A percentile compares a stretch with the other conserved stretches of the same genome.
phyloP scores from a whole-genome alignment of 2,888 invertebrate genomes.

The Azorinus chamasolen region DNA sequence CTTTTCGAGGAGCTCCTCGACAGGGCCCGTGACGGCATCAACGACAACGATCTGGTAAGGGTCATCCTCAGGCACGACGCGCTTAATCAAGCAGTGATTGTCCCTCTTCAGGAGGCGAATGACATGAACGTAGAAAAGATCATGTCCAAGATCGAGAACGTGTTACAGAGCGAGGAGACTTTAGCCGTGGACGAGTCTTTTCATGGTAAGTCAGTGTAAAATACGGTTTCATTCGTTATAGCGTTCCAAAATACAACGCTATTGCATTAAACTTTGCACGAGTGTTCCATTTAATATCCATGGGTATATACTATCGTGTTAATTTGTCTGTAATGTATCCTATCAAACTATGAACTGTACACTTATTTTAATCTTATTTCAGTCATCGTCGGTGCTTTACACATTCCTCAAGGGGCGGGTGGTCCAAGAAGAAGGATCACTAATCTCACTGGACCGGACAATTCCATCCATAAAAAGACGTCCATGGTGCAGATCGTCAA shows the following conservation, averaged over 20 bases:
- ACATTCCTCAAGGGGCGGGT: slow-evolving; percentile 16
- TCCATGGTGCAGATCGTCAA: slow-evolving; percentile 16
- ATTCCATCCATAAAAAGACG: slow-evolving; percentile 22
- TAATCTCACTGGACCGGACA: slow-evolving; percentile 16
- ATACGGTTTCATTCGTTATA: too few species aligned
- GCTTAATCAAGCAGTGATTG: slow-evolving; percentile 14
- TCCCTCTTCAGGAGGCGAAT: too few species aligned
- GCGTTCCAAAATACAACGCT: too few species aligned
- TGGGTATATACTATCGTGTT: too few species aligned
- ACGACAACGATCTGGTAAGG: slow-evolving; percentile 20
- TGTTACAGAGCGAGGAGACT: slow-evolving; percentile 23
- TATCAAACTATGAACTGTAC: too few species aligned
- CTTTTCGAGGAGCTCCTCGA: slow-evolving; percentile 8
- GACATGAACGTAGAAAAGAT: slow-evolving; percentile 17
- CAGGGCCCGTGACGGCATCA: slow-evolving; percentile 1
- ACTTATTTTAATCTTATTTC: too few species aligned
- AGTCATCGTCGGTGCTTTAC: slow-evolving; percentile 25
- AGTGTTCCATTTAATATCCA: too few species aligned
- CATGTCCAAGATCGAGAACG: slow-evolving; percentile 18
- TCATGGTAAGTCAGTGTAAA: slow-evolving; percentile 8
- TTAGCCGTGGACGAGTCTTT: slow-evolving; percentile 15
- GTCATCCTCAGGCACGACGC: slow-evolving; percentile 15
- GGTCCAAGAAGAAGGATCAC: slow-evolving; percentile 4
- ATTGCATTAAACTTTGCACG: too few species aligned
- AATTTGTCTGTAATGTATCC: too few species aligned